Evolutionary conservation across 2,113 vertebrate species (phyloP), one percentile per base, ranked within the genome.

Genomic region (Cavia porcellus): DNA sequence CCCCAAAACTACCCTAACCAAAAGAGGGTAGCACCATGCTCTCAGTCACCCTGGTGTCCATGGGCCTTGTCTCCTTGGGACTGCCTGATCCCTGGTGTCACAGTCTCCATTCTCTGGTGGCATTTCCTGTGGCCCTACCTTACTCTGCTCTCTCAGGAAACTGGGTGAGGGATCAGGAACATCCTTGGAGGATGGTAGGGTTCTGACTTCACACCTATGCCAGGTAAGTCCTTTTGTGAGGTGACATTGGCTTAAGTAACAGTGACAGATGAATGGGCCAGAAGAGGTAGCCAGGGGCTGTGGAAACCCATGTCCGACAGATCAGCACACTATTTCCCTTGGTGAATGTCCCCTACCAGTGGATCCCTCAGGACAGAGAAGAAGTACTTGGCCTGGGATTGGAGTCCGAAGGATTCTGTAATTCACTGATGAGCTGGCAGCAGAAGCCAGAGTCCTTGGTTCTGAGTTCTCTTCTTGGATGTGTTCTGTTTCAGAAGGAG

Each of bases 11-110:
- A 13, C 86, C 47, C 77, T 52, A 4, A 4, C 5, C 50, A 35
- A 62, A 55, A 64, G 64, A 87, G 55, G 50, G 15, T 32, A 14
- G 20, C 32, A 1, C 5, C 1, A 0, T 4, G 4, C 24, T 28
- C 7, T 47, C 52, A 38, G 62, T 42, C 7, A 2, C 47, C 7
- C 55, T n/a, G 77, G 38, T 35, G 72, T 25, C 45, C 59, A 45
- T 13, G 32, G n/a, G 38, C 5, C 45, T 38, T 10, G 11, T 17
- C 6, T 22, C 0, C 14, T 47, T 32, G 2, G 1, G 57, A n/a
- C 85, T 45, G 2, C 45, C 70, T 45, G 72, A 24, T 7, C 24
- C 72, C 72, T 25, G 11, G 3, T 45, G 11, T 1, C 38, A 45
- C 42, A 25, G 25, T 45, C 22, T 45, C 70, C 38, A 45, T 25